phyloP scores from a whole-genome alignment of 1,140 invertebrate species.

The Chlorops oryzae region DNA sequence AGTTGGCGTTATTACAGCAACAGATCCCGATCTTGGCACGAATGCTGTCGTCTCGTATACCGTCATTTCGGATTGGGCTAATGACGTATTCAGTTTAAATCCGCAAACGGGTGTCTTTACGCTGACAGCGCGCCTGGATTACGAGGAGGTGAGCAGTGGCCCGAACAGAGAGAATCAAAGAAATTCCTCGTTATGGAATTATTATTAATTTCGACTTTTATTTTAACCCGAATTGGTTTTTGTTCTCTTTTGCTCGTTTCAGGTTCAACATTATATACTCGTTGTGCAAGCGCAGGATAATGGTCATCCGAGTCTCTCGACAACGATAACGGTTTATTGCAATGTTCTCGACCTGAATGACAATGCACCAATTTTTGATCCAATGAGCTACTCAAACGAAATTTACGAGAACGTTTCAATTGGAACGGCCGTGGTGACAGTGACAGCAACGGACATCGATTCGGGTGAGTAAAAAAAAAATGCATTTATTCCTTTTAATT shows the following conservation, averaged over 20 bases:
- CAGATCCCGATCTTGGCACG: conserved; percentile 73
- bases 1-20: conserved; percentile 75
- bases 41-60: conserved; percentile 86
- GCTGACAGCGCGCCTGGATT: conserved; percentile 80
- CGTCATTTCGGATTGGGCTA: conserved; percentile 87
- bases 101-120: conserved; percentile 84
- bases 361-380: conserved; percentile 87
- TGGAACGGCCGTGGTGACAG: conserved; percentile 70
- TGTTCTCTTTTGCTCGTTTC: conserved; percentile 33
- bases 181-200: conserved; percentile 3
- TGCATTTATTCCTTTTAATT: not conserved
- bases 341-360: conserved; percentile 93
- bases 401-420: conserved; percentile 80
- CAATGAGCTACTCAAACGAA: conserved; percentile 81
- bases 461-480: conserved; percentile 58
- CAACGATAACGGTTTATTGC: conserved; percentile 85
- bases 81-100: conserved; percentile 89
- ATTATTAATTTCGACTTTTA: not conserved
- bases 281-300: conserved; percentile 87
- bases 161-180: no score
- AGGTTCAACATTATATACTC: conserved; percentile 91
- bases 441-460: conserved; percentile 85
- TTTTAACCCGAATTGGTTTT: no score
- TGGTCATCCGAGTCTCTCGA: conserved; percentile 80
- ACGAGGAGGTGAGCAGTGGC: conserved; percentile 70